Conservation (phyloP, 2,888 invertebrate genomes). For the Uloborus plumipes region DNA sequence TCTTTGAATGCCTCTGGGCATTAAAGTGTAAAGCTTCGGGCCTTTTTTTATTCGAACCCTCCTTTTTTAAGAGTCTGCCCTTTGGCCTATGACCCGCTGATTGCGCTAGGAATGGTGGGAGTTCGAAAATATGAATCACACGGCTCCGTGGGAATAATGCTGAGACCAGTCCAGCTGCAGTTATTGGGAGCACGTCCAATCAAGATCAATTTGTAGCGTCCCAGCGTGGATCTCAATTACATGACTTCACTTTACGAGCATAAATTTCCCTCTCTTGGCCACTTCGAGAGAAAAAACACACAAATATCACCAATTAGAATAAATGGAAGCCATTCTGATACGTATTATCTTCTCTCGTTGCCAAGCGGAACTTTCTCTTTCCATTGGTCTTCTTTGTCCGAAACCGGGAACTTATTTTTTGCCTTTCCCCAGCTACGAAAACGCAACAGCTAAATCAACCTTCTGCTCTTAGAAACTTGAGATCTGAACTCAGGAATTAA, state of each 20-base stretch:
- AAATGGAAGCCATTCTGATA: conserved; percentile 14
- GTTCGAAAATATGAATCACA: conserved; percentile 59
- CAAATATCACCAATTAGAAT: conserved; percentile 43
- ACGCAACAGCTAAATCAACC: background rate
- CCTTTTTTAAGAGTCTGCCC: conserved; percentile 54
- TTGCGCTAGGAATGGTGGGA: conserved; percentile 62
- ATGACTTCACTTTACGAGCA: conserved; percentile 56
- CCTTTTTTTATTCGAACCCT: conserved; percentile 47
- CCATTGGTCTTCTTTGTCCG: conserved; percentile 7
- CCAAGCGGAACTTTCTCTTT: background rate
- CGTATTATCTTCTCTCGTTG: conserved; percentile 5
- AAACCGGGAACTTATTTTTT: background rate
- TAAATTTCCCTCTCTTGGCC: conserved; percentile 46
- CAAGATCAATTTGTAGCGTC: conserved; percentile 59
- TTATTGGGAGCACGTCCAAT: conserved; percentile 63
- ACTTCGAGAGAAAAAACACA: conserved; percentile 35
- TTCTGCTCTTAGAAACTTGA: too few species aligned
- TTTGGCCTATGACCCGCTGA: conserved; percentile 60
- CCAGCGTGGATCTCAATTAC: conserved; percentile 58
- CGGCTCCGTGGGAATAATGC: conserved; percentile 51
- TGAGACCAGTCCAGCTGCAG: conserved; percentile 56
- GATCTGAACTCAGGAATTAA: too few species aligned
- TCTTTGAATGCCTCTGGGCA: conserved; percentile 42
- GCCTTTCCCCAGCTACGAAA: background rate
- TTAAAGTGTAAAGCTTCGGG: conserved; percentile 56